These are phyloP conservation scores for Rana temporaria DNA, from an alignment of 2,113 vertebrate species.

Conservation along the genomic window DNA sequence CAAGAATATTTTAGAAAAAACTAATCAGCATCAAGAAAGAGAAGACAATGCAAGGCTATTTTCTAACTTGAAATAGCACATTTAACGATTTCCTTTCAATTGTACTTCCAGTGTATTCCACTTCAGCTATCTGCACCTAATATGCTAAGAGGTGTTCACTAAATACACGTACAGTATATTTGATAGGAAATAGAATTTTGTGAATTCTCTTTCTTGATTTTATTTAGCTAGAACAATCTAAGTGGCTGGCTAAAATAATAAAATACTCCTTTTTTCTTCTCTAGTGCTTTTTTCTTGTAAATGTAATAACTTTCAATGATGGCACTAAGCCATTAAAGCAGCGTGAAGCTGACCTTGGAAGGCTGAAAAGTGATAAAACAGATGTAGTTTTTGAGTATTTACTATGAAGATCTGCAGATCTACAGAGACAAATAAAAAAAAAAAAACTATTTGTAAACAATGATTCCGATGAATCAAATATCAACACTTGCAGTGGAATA, in stretches of 20 bases:
- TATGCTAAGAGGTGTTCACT: constrained; percentile 10
- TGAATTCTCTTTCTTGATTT: constrained; percentile 27
- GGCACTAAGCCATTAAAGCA: neutral
- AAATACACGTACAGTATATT: constrained; percentile 32
- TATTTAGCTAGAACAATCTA: constrained; percentile 27
- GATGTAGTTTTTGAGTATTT: too few relatives aligned
- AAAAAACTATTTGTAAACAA: too few relatives aligned
- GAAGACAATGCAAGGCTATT: constrained; percentile 39
- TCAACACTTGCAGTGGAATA: too few relatives aligned
- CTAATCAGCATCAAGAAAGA: constrained; percentile 41
- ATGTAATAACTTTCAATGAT: constrained; percentile 3
- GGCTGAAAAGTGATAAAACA: neutral
- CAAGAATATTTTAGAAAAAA: constrained; percentile 27
- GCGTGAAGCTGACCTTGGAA: neutral
- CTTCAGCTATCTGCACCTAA: constrained; percentile 15
- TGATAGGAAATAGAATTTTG: constrained; percentile 24
- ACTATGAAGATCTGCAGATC: too few relatives aligned
- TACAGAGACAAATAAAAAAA: too few relatives aligned
- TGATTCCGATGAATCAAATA: too few relatives aligned
- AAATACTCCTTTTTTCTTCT: constrained; percentile 7
- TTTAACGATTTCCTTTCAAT: constrained; percentile 19
- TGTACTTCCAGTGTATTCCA: constrained; percentile 20
- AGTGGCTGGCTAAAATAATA: constrained; percentile 12
- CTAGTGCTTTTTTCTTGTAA: neutral
- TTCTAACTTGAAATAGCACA: constrained; percentile 16